A percentile compares a stretch with the other conserved stretches of the same genome.
phyloP scores from a whole-genome alignment of 2,113 vertebrate species.

The Platysteira castanea region DNA sequence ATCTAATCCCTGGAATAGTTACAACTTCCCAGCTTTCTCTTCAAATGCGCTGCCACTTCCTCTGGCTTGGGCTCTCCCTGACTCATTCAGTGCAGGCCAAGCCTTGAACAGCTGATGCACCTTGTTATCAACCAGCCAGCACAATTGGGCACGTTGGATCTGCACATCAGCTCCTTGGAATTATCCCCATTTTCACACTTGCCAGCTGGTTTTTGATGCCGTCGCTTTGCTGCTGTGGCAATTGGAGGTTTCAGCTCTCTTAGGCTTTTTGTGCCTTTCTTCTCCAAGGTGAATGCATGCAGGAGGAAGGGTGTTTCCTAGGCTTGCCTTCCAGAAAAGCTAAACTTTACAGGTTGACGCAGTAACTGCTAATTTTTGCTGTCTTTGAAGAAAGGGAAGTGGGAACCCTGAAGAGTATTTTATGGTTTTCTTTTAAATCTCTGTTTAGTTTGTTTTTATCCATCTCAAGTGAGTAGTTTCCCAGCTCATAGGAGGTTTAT shows the following conservation, averaged over 20 bases:
- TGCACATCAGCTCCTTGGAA: neutral
- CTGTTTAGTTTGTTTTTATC: conserved; percentile 54
- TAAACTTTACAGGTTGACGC: neutral
- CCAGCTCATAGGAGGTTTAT: conserved; percentile 24
- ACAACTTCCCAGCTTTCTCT: neutral
- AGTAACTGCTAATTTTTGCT: neutral
- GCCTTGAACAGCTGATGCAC: neutral
- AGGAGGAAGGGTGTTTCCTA: neutral
- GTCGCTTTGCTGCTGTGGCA: neutral
- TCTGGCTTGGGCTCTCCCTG: neutral
- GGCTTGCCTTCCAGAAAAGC: neutral
- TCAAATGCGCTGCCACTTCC: neutral
- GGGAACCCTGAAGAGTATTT: conserved; percentile 32
- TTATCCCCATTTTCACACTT: neutral
- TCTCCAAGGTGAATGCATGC: neutral
- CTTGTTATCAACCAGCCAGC: neutral
- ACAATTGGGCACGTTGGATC: neutral
- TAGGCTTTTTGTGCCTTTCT: neutral
- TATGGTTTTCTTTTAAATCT: conserved; percentile 35
- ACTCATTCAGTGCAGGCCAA: neutral
- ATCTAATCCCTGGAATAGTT: neutral
- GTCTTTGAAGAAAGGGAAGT: conserved; percentile 9
- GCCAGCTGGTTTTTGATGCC: neutral
- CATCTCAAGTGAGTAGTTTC: conserved; percentile 51
- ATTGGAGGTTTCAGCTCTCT: neutral